A percentile compares a stretch with the other conserved stretches of the same genome.
Conservation (phyloP, 2,113 vertebrate genomes). For the Procavia capensis region DNA sequence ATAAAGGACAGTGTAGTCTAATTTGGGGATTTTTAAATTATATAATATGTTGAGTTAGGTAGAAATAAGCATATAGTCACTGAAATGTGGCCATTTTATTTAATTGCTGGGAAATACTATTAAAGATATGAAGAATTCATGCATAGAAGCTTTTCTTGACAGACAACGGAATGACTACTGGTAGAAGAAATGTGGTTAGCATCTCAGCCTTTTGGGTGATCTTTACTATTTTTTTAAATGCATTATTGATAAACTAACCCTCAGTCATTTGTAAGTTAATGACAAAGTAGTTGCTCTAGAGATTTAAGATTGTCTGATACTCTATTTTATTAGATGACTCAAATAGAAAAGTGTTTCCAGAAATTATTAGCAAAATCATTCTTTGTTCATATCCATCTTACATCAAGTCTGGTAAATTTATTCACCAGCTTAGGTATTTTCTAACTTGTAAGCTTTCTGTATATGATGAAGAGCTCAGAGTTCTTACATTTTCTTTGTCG, state of each 20-base stretch:
- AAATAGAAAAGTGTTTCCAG: conserved; percentile 34
- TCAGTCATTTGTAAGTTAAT: conserved; percentile 40
- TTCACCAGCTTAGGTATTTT: conserved; percentile 10
- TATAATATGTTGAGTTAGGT: not conserved
- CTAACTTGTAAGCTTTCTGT: not conserved
- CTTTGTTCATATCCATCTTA: conserved; percentile 8
- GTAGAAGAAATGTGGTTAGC: conserved; percentile 18
- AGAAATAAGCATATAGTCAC: not conserved
- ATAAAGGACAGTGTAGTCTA: not conserved
- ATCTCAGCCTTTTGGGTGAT: conserved; percentile 15
- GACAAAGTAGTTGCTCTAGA: conserved; percentile 29
- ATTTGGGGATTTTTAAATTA: not conserved
- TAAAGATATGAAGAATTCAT: conserved; percentile 20
- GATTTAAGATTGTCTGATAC: not conserved
- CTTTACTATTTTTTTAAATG: not conserved
- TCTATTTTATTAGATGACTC: conserved; percentile 42
- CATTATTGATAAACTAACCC: not conserved
- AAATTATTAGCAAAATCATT: conserved; percentile 26
- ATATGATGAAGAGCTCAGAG: not conserved
- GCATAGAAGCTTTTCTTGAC: not conserved
- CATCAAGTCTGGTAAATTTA: conserved; percentile 18
- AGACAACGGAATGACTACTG: conserved; percentile 4
- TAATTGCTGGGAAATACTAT: not conserved
- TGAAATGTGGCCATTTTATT: conserved; percentile 21
- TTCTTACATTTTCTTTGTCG: not conserved